Conservation (phyloP, 2,797 vertebrate genomes). For the Acanthopagrus latus region DNA sequence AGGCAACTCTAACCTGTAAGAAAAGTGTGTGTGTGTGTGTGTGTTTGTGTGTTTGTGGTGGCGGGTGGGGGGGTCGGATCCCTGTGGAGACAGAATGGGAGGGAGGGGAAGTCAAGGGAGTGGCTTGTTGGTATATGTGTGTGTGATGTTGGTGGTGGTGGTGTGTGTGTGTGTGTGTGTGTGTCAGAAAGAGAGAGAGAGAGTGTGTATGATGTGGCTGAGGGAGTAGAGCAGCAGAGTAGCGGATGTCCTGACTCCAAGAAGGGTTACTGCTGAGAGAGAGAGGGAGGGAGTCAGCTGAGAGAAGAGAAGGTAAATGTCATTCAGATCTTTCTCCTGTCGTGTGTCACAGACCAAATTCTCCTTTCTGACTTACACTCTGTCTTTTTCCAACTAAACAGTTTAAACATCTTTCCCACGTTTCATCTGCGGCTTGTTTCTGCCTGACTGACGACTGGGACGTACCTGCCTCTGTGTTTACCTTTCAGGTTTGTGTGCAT, state of each 20-base stretch:
- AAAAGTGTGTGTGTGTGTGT: constrained; percentile 31
- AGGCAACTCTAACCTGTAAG: constrained; percentile 64
- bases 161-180: constrained; percentile 55
- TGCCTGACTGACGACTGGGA: constrained; percentile 58
- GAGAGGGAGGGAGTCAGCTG: constrained; percentile 45
- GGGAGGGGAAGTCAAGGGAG: constrained; percentile 80
- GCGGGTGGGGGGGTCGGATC: constrained; percentile 53
- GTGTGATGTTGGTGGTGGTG: constrained; percentile 39
- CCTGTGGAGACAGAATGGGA: constrained; percentile 74
- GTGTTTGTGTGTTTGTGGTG: constrained; percentile 27
- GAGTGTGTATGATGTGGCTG: constrained; percentile 76
- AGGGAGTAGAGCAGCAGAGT: constrained; percentile 69
- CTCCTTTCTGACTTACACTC: constrained; percentile 3
- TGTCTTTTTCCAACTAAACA: not conserved
- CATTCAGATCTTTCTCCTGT: constrained; percentile 54
- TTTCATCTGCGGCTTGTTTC: constrained; percentile 22
- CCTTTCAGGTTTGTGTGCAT: constrained; percentile 65
- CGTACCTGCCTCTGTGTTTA: constrained; percentile 48
- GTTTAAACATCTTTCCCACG: constrained; percentile 20
- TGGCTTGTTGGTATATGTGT: constrained; percentile 74
- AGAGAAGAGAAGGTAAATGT: constrained; percentile 71
- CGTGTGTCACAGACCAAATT: constrained; percentile 40
- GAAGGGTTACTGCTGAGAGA: constrained; percentile 53
- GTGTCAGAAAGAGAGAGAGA: constrained; percentile 37
- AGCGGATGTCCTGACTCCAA: constrained; percentile 74